Evolutionary conservation across 2,888 invertebrate genomes (phyloP).

Genomic region (Acanthosepion esculentum): DNA sequence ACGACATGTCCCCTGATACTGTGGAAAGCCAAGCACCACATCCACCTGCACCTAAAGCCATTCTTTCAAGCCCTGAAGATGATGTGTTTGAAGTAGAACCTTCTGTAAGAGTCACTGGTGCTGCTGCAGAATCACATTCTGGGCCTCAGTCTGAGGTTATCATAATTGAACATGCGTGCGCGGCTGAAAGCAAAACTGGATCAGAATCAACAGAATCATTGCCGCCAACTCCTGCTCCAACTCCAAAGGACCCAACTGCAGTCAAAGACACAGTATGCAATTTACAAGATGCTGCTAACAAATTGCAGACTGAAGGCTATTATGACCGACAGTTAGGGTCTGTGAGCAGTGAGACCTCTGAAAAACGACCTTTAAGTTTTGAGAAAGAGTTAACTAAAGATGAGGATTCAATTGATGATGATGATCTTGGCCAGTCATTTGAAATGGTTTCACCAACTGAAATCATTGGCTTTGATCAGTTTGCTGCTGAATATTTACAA

Average conservation of each 20-base stretch:
- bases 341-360: constrained; percentile 49
- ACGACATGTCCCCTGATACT: constrained; percentile 73
- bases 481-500: constrained; percentile 45
- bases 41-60: constrained; percentile 72
- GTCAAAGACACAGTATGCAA: constrained; percentile 56
- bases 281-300: constrained; percentile 61
- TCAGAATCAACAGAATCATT: constrained; percentile 45
- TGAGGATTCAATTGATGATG: constrained; percentile 50
- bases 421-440: constrained; percentile 68
- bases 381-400: constrained; percentile 37
- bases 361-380: constrained; percentile 44
- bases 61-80: constrained; percentile 75
- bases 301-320: constrained; percentile 60
- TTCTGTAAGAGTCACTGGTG: constrained; percentile 58
- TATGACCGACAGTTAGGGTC: constrained; percentile 58
- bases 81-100: constrained; percentile 75
- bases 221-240: constrained; percentile 62
- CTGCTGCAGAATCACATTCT: constrained; percentile 37
- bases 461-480: constrained; percentile 58
- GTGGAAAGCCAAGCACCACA: constrained; percentile 79
- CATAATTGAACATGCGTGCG: constrained; percentile 48
- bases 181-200: background rate
- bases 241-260: constrained; percentile 60
- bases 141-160: constrained; percentile 55
- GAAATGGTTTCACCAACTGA: constrained; percentile 70